Conservation (phyloP, 2,797 vertebrate species). For the Phoebastria nigripes region DNA sequence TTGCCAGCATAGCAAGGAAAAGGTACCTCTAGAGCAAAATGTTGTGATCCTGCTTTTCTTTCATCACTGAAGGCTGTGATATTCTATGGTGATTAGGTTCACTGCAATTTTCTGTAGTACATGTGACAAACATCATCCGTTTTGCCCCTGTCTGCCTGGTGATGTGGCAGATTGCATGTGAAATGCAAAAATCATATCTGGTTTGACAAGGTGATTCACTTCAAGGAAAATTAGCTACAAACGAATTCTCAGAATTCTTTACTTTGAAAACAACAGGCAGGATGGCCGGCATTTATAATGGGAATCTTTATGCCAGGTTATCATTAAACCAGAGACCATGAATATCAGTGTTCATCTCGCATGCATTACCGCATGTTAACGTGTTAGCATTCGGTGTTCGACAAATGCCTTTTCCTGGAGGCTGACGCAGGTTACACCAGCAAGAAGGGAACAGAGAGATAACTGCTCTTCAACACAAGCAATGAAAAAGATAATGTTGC, state of each 20-base stretch:
- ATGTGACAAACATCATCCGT: background rate
- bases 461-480: background rate
- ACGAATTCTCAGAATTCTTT: background rate
- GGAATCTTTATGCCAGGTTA: background rate
- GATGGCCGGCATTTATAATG: background rate
- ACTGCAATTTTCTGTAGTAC: background rate
- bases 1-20: background rate
- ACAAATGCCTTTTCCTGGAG: background rate
- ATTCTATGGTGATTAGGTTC: background rate
- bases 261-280: background rate
- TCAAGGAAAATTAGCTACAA: background rate
- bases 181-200: background rate
- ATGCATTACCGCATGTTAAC: background rate
- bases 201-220: conserved; percentile 39
- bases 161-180: background rate
- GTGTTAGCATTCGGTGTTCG: background rate
- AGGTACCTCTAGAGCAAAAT: background rate
- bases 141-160: background rate
- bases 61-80: background rate
- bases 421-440: background rate
- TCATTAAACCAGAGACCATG: background rate
- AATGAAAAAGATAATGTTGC: background rate
- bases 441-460: background rate
- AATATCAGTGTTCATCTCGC: background rate
- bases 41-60: background rate